phyloP scores from a whole-genome alignment of 2,888 invertebrate genomes.

The Notodonta ziczac region DNA sequence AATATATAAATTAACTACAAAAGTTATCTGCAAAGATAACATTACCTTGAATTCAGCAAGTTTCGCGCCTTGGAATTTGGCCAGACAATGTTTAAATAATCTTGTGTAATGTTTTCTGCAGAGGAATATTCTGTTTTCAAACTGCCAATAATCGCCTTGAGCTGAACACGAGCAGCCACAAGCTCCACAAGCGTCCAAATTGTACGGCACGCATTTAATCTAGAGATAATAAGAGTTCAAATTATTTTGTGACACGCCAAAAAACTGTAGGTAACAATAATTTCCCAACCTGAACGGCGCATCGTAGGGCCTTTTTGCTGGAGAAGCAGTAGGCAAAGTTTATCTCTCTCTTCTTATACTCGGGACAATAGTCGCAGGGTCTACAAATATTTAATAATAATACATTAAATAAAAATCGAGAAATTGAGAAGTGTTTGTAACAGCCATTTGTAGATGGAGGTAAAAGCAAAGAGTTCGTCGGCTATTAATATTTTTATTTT shows the following conservation, averaged over 20 bases:
- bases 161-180: slow-evolving; percentile 76
- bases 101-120: slow-evolving; percentile 72
- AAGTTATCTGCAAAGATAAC: not conserved
- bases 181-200: slow-evolving; percentile 72
- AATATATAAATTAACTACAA: not conserved
- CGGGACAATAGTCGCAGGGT: slow-evolving; percentile 72
- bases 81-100: slow-evolving; percentile 71
- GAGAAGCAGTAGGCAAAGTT: slow-evolving; percentile 74
- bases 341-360: slow-evolving; percentile 64
- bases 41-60: slow-evolving; percentile 75
- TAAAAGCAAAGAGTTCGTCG: too few species aligned
- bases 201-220: slow-evolving; percentile 82
- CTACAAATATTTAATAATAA: slow-evolving; percentile 39
- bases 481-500: too few species aligned
- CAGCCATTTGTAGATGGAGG: too few species aligned
- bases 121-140: slow-evolving; percentile 74
- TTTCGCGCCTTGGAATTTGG: slow-evolving; percentile 73
- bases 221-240: slow-evolving; percentile 27
- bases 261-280: not conserved
- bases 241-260: not conserved
- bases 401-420: too few species aligned
- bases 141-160: slow-evolving; percentile 86
- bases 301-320: slow-evolving; percentile 65
- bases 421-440: too few species aligned
- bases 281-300: slow-evolving; percentile 67